Percentiles rank a stretch among this genome's conserved stretches.
These are phyloP conservation scores for Lagorchestes hirsutus DNA, from an alignment of 2,797 vertebrate genomes.

Conservation along the genomic window DNA sequence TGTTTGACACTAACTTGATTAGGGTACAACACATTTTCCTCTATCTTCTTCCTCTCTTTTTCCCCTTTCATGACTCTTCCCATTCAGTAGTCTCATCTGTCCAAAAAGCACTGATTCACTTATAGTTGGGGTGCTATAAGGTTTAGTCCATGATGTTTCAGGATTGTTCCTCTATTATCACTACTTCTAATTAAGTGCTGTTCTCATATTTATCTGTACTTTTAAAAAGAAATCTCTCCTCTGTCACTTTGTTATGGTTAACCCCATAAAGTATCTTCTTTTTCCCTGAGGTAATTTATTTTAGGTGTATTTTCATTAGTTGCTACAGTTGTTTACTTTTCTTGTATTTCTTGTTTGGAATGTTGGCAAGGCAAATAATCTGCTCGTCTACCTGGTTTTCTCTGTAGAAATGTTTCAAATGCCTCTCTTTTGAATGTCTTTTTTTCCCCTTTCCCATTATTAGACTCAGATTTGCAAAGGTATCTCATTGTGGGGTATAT, in stretches of 20 bases:
- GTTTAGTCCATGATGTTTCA: neutral
- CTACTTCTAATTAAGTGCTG: neutral
- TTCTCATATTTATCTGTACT: neutral
- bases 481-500: neutral
- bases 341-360: neutral
- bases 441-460: neutral
- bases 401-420: neutral
- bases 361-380: neutral
- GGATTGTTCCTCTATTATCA: neutral
- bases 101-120: neutral
- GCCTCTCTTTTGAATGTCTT: neutral
- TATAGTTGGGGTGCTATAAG: neutral
- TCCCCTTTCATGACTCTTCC: neutral
- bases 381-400: neutral
- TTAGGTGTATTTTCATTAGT: neutral
- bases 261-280: neutral
- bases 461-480: neutral
- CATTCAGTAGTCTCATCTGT: neutral
- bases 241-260: neutral
- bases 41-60: neutral
- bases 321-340: neutral
- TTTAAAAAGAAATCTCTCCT: neutral
- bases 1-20: neutral
- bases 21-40: neutral
- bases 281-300: neutral